Conservation (phyloP, 2,888 invertebrate species). For the Rotaria socialis region DNA sequence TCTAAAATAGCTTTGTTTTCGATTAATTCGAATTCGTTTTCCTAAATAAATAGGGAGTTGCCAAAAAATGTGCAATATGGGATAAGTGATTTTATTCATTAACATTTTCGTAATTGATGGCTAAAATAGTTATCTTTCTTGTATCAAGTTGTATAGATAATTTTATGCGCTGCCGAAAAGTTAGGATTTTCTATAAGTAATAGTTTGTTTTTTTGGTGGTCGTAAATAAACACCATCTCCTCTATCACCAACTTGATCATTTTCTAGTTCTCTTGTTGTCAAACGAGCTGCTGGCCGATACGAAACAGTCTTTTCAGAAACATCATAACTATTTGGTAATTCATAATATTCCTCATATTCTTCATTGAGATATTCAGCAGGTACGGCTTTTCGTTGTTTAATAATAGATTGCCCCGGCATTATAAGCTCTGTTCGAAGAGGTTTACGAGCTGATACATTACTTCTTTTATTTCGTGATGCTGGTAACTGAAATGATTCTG, state of each 20-base stretch:
- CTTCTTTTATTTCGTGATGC: not conserved
- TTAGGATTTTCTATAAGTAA: not conserved
- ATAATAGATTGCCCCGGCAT: too few relatives aligned
- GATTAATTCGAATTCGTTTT: too few relatives aligned
- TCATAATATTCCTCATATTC: not conserved
- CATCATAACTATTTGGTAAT: not conserved
- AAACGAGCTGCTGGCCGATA: not conserved
- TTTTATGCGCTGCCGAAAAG: too few relatives aligned
- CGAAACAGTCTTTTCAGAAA: not conserved
- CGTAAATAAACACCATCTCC: not conserved
- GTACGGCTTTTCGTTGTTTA: too few relatives aligned
- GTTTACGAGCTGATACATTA: not conserved
- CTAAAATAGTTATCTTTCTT: too few relatives aligned
- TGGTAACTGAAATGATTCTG: not conserved
- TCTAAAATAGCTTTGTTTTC: too few relatives aligned
- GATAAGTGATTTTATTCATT: too few relatives aligned
- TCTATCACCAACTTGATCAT: not conserved
- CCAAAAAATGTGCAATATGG: too few relatives aligned
- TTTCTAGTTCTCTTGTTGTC: not conserved
- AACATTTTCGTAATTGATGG: too few relatives aligned
- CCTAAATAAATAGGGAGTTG: too few relatives aligned
- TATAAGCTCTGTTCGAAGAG: not conserved
- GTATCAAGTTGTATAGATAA: too few relatives aligned
- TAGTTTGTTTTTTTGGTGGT: not conserved
- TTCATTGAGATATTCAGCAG: not conserved